Evolutionary conservation across 2,113 vertebrate genomes (phyloP), one percentile per base, ranked within the genome.

Genomic region (Bos javanicus): DNA sequence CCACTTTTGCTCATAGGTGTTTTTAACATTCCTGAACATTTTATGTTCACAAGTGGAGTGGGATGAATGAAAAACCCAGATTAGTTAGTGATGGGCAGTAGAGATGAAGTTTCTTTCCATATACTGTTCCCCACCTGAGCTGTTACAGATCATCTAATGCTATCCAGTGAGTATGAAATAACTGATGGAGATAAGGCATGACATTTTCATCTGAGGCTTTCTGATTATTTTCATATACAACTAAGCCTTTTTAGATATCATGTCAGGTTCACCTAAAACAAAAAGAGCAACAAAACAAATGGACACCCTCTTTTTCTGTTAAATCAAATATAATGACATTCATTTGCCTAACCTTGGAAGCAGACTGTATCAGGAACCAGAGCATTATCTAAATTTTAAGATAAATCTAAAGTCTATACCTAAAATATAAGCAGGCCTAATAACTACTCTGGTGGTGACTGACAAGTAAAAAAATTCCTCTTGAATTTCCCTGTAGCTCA

Each of bases 291-390:
- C 3, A 17, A 74, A 92, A 86, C 48, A 87, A 84, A 85, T 84
- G 5, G 25, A 7, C 10, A 87, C 64, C 7, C 16, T 87, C 6
- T 62, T 82, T 88, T n/a, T 43, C 17, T 56, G 17, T 94, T 91
- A 84, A 89, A 57, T 91, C 52, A 90, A 57, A 33, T 86, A 74
- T 89, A 91, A 52, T 91, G n/a, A 80, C 89, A 87, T 17, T 88
- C 50, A 95, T 59, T 96, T 97, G 54, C 46, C 57, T 92, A 95
- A 97, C 25, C 30, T 80, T 95, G 50, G 1, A 93, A 50, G 86
- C 2, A 3, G 12, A 36, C 16, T 33, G 0, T 52, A 48, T 91
- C 91, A 95, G 54, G 17, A 96, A 60, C 12, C 82, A 89, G 56
- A 74, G 15, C 11, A 33, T 16, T 81, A 59, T 33, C 7, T 74